Evolutionary conservation across 2,888 invertebrate species (phyloP), one percentile per base, ranked within the genome.

Genomic region (Pelosia muscerda): DNA sequence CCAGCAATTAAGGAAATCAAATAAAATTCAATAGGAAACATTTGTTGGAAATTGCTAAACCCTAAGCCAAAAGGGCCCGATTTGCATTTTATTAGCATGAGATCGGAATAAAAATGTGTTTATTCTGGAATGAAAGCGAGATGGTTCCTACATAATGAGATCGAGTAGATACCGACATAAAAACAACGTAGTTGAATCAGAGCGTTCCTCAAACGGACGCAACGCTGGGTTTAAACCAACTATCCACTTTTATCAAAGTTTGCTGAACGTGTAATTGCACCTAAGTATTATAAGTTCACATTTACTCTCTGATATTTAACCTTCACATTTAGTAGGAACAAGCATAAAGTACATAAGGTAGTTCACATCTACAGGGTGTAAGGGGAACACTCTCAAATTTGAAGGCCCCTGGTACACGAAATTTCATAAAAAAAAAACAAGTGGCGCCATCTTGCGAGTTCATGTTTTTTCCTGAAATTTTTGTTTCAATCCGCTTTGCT

Each of bases 81-180:
- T 93, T 93, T 93, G 86, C 93, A 93, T 93, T 92, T 93, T 92
- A 93, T 92, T 92, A 92, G 92, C 92, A 88, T 92, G 90, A 88
- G 89, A 88, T 88, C 84, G 84, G 90, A 91, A 92, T 92, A 93
- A 93, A 92, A 93, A 92, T 92, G 92, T 93, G 92, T 92, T 93
- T 92, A 92, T 92, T 89, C 82, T 90, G 88, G 88, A 82, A 88
- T 88, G 91, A 87, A 88, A 89, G 83, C 87, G 92, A 87, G 88
- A 92, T 88, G 86, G 87, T 65, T 79, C 85, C 79, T 78, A 86
- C 86, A 88, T 90, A 89, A 88, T 89, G 86, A 88, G 88, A 89
- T 90, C 88, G 88, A 88, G 88, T 88, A 85, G 83, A 88, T 87
- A 87, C 84, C 81, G 85, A 87, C 86, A 83, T 88, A 90, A 86